A percentile compares a stretch with the other conserved stretches of the same genome.
These are phyloP conservation scores for Thalassoma bifasciatum DNA, from an alignment of 2,113 vertebrate species.

Conservation along the genomic window DNA sequence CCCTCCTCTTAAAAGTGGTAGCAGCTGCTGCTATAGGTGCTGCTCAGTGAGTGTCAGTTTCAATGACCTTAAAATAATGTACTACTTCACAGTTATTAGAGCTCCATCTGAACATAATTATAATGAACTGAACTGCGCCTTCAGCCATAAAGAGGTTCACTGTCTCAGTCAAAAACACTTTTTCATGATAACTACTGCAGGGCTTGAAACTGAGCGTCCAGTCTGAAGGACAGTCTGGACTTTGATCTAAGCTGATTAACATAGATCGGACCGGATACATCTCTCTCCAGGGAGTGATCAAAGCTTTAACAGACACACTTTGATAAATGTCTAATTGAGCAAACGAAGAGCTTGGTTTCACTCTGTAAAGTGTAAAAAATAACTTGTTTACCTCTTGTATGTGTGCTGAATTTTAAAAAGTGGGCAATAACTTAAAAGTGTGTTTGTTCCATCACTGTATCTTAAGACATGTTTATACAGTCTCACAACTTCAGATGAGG, in stretches of 20 bases:
- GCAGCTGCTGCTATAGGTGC: background rate
- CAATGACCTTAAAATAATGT: constrained; percentile 23
- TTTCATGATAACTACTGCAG: background rate
- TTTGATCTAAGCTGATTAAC: constrained; percentile 35
- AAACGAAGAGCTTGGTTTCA: background rate
- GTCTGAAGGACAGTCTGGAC: constrained; percentile 21
- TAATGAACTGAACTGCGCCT: constrained; percentile 17
- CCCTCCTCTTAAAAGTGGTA: too few relatives aligned
- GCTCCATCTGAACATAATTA: constrained; percentile 6
- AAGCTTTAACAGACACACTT: background rate
- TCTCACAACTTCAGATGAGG: background rate
- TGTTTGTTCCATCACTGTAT: background rate
- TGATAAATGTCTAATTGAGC: constrained; percentile 6
- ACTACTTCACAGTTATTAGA: background rate
- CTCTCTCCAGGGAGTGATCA: constrained; percentile 15
- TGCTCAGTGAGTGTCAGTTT: background rate
- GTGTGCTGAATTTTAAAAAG: background rate
- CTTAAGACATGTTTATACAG: background rate
- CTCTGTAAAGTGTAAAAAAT: background rate
- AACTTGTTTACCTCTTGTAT: background rate
- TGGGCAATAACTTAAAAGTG: background rate
- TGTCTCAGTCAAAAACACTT: constrained; percentile 26
- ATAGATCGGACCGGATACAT: background rate
- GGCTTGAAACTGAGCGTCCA: constrained; percentile 15
- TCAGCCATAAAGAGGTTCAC: background rate